A percentile compares a stretch with the other conserved stretches of the same genome.
These are phyloP conservation scores for Danio aesculapii DNA, from an alignment of 2,797 vertebrate genomes.

Conservation along the genomic window DNA sequence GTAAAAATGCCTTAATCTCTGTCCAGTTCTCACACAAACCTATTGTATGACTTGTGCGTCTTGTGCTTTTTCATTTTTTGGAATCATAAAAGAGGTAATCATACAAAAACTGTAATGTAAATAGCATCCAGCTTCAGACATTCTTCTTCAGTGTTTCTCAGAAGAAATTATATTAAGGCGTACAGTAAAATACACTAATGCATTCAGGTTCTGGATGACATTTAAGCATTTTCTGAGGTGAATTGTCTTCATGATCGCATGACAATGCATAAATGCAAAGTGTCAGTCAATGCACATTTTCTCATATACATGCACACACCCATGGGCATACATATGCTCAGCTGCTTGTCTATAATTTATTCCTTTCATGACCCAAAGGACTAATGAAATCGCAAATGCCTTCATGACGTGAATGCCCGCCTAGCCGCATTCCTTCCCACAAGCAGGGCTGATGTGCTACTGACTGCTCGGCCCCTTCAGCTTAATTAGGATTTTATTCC, in stretches of 20 bases:
- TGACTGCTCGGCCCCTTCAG: constrained; percentile 70
- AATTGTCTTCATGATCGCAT: neutral
- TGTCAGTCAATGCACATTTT: constrained; percentile 49
- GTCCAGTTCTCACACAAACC: neutral
- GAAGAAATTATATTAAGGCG: too few species aligned
- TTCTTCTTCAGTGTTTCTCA: too few species aligned
- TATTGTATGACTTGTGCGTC: neutral
- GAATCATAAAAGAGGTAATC: neutral
- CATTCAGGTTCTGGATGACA: neutral
- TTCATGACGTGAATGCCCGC: constrained; percentile 60
- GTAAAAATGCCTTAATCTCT: neutral
- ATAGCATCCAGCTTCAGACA: neutral
- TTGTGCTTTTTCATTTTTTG: neutral
- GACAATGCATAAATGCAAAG: constrained; percentile 20
- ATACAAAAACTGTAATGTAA: neutral
- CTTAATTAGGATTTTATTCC: constrained; percentile 79
- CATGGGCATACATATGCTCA: constrained; percentile 61
- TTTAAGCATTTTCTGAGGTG: neutral
- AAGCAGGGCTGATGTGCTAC: constrained; percentile 63
- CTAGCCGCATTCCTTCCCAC: constrained; percentile 64
- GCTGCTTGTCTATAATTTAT: constrained; percentile 79
- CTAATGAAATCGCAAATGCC: constrained; percentile 76
- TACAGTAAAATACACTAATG: neutral
- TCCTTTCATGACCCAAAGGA: constrained; percentile 75
- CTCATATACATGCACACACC: constrained; percentile 42